Evolutionary conservation across 2,113 vertebrate species (phyloP).

Genomic region (Acanthisitta chloris): DNA sequence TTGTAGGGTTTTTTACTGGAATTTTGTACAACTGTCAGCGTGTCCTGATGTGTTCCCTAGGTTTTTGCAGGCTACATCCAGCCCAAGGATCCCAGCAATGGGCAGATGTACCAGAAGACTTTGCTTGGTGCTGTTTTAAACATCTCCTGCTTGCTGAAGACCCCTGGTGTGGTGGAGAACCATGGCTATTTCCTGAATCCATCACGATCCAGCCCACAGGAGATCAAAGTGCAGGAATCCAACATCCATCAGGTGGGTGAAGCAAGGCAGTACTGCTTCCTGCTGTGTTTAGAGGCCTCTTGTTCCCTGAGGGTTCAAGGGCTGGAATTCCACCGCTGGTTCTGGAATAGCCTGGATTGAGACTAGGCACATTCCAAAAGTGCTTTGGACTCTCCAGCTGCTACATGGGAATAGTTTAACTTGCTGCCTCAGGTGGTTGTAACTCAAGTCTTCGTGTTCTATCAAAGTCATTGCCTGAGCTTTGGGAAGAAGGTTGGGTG

Average conservation of each 20-base stretch:
- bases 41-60: constrained; percentile 56
- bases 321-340: background rate
- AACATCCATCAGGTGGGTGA: constrained; percentile 92
- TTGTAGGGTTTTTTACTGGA: background rate
- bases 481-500: background rate
- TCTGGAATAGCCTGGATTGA: background rate
- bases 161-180: constrained; percentile 91
- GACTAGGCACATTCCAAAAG: background rate
- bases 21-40: background rate
- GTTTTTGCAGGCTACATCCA: constrained; percentile 91
- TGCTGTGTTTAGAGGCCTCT: accelerated
- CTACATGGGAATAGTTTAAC: accelerated
- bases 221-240: constrained; percentile 96
- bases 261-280: accelerated
- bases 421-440: background rate
- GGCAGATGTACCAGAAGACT: constrained; percentile 94
- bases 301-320: background rate
- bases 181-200: constrained; percentile 94
- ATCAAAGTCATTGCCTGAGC: background rate
- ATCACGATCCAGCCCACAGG: constrained; percentile 91
- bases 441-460: background rate
- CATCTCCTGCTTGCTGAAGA: constrained; percentile 94
- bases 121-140: constrained; percentile 85
- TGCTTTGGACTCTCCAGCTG: background rate
- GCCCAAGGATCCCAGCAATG: constrained; percentile 91